Evolutionary conservation across 2,113 vertebrate genomes (phyloP), one percentile per base, ranked within the genome.

Genomic region (Spizaetus ornatus): DNA sequence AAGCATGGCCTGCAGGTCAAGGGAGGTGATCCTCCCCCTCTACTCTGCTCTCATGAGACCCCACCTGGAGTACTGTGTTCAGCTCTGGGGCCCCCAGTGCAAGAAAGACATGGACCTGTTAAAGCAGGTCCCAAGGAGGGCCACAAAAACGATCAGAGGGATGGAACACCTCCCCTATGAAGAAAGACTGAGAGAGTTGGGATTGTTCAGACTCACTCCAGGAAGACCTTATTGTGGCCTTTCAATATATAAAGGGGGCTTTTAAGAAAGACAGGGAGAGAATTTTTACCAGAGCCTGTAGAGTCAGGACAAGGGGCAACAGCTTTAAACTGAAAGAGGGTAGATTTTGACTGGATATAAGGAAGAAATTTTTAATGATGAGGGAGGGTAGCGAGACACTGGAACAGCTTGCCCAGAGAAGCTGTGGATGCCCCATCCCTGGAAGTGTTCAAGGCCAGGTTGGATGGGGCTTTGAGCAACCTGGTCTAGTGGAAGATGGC

Each of bases 371-470:
- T 36, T 62, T 61, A 18, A n/a, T 17, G 5, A 13, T 53, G 20
- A 77, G 18, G 7, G 25, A 70, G 12, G 6, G 25, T 42, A 25
- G 47, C 1, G 1, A 42, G n/a, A 40, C n/a, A 31, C 20, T 62
- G 80, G 48, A 59, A 55, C 29, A 78, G 25, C 12, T 2, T 88
- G 55, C 50, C n/a, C 50, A 42, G 71, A 55, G 50, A 59, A 31
- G 40, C 1, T 61, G 25, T 7, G 45, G 50, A 53, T 56, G 50
- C 8, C 25, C 43, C 50, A 20, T 12, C 16, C 15, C 2, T 65
- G 1, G 5, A 4, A 72, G 9, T 11, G 36, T 21, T 19, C 45
- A 22, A 55, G 11, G 45, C 10, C 53, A 58, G 55, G n/a, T 0
- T 42, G 50, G 21, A 55, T 6, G 3, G 38, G 55, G 12, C 48